A percentile compares a stretch with the other conserved stretches of the same genome.
Evolutionary conservation across 2,113 vertebrate species (phyloP).

Genomic region (Puma concolor): DNA sequence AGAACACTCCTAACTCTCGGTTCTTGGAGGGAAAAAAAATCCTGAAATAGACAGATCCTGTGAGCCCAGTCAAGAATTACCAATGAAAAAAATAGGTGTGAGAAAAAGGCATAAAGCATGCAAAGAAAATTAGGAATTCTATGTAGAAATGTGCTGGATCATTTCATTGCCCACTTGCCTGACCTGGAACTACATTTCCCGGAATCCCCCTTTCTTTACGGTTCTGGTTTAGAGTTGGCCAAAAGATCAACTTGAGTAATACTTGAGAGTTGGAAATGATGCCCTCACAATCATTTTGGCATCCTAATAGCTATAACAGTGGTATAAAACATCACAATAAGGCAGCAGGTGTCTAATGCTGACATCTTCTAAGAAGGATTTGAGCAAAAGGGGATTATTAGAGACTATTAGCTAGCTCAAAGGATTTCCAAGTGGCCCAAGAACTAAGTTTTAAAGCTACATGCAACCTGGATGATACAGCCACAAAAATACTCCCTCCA

Average conservation of each 20-base stretch:
- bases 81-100: neutral
- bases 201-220: neutral
- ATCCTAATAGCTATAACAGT: neutral
- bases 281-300: neutral
- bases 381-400: neutral
- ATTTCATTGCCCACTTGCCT: neutral
- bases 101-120: neutral
- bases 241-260: neutral
- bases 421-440: neutral
- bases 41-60: neutral
- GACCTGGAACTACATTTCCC: neutral
- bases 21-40: neutral
- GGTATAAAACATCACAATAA: neutral
- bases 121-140: neutral
- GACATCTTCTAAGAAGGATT: neutral
- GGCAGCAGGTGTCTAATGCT: neutral
- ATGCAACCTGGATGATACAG: neutral
- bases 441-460: neutral
- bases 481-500: neutral
- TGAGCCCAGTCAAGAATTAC: neutral
- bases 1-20: neutral
- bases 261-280: neutral
- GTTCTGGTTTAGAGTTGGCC: neutral
- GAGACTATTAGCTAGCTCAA: neutral
- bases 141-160: neutral